A percentile compares a stretch with the other conserved stretches of the same genome.
These are phyloP conservation scores for Hypanus sabinus DNA, from an alignment of 2,113 vertebrate species.

Conservation along the genomic window DNA sequence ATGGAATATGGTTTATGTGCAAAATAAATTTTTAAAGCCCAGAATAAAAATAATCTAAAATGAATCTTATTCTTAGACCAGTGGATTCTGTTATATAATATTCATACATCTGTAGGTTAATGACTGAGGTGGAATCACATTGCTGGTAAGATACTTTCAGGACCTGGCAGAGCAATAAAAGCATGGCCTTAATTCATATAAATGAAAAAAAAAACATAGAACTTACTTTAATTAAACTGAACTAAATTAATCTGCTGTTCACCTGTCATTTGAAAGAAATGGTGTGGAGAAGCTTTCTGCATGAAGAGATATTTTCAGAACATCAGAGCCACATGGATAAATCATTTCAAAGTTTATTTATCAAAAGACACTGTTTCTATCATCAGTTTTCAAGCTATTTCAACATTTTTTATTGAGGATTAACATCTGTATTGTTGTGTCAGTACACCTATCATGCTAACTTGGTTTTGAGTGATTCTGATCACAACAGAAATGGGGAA, in stretches of 20 bases:
- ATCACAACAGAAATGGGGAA: neutral
- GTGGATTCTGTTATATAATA: neutral
- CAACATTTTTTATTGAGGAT: neutral
- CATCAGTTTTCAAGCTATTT: neutral
- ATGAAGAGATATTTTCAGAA: neutral
- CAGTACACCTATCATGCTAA: neutral
- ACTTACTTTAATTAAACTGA: slow-evolving; percentile 37
- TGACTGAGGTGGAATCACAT: neutral
- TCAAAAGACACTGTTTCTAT: neutral
- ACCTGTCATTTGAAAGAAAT: neutral
- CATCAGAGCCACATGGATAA: neutral
- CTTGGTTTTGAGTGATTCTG: neutral
- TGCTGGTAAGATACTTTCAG: slow-evolving; percentile 6
- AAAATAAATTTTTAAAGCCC: slow-evolving; percentile 50
- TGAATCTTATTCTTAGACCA: slow-evolving; percentile 10
- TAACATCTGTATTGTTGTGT: neutral
- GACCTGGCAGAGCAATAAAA: slow-evolving; percentile 21
- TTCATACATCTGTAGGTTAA: slow-evolving; percentile 18
- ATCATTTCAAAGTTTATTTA: neutral
- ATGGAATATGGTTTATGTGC: slow-evolving; percentile 50
- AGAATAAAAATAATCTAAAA: slow-evolving; percentile 38
- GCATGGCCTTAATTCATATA: slow-evolving; percentile 17
- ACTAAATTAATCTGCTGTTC: slow-evolving; percentile 28
- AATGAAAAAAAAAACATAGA: slow-evolving; percentile 22
- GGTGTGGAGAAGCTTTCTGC: neutral